phyloP scores from a whole-genome alignment of 2,113 vertebrate genomes.

The Agapornis roseicollis region DNA sequence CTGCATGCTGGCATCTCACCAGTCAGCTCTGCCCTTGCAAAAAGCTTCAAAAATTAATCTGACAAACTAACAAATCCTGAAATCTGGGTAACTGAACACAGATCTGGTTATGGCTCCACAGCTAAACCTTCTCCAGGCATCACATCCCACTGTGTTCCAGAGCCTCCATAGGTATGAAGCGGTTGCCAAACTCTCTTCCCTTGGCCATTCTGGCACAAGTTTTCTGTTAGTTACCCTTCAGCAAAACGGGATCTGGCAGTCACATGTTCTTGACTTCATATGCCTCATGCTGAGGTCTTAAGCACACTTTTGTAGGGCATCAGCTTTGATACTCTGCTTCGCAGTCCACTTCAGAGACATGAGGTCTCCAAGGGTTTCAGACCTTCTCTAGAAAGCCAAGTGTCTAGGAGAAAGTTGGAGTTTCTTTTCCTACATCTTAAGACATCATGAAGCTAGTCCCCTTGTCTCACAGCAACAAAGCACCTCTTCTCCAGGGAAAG shows the following conservation, averaged over 20 bases:
- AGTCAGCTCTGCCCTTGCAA: neutral
- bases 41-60: neutral
- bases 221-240: neutral
- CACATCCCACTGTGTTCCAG: neutral
- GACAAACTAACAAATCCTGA: neutral
- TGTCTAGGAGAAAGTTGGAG: neutral
- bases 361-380: neutral
- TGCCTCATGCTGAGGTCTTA: neutral
- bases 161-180: neutral
- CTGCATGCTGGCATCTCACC: rapidly evolving
- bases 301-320: neutral
- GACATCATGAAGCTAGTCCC: neutral
- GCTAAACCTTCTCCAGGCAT: neutral
- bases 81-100: neutral
- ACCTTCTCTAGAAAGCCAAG: neutral
- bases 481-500: neutral
- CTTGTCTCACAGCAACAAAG: neutral
- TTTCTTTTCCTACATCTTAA: neutral
- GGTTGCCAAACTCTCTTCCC: neutral
- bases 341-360: neutral
- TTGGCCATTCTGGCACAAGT: neutral
- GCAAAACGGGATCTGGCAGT: neutral
- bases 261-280: neutral
- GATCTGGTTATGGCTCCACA: neutral
- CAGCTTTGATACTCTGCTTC: neutral